A percentile compares a stretch with the other conserved stretches of the same genome.
Evolutionary conservation across 2,113 vertebrate species (phyloP).

Genomic region (Tursiops truncatus): DNA sequence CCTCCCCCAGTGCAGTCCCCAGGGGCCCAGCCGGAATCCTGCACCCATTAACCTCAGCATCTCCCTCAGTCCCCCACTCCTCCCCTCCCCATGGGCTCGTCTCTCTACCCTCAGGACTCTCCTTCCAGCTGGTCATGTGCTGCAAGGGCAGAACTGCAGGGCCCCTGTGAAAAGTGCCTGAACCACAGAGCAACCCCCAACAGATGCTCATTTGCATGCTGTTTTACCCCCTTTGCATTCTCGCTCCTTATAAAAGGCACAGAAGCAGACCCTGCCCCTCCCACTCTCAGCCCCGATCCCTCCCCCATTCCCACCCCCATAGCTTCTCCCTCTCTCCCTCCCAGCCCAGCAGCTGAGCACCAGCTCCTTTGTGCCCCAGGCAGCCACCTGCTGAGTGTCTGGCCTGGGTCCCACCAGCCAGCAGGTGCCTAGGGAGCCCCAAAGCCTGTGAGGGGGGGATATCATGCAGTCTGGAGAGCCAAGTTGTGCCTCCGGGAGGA

Average conservation of each 20-base stretch:
- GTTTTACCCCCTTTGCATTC: constrained; percentile 32
- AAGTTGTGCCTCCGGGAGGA: background rate
- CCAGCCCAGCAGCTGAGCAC: constrained; percentile 61
- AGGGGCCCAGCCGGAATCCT: background rate
- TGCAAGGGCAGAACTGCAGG: background rate
- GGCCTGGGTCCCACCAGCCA: constrained; percentile 69
- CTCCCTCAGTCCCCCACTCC: background rate
- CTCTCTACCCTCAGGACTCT: constrained; percentile 49
- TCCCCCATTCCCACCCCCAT: background rate
- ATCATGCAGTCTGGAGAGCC: background rate
- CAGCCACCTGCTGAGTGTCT: constrained; percentile 74
- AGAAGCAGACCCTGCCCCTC: constrained; percentile 24
- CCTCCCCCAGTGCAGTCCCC: background rate
- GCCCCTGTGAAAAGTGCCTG: constrained; percentile 29
- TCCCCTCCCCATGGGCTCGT: background rate
- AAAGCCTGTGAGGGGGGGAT: background rate
- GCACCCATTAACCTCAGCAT: background rate
- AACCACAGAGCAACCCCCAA: background rate
- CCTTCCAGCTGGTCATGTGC: constrained; percentile 19
- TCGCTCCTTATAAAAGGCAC: constrained; percentile 57
- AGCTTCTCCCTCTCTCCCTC: constrained; percentile 19
- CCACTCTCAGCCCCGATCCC: constrained; percentile 5
- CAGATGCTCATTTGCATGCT: constrained; percentile 58
- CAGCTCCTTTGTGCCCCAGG: constrained; percentile 69
- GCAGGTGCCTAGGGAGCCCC: constrained; percentile 68